Base-by-base conservation (phyloP, 30 jellyfish, hydroid and myxozoan species). In the Sanderia malayensis region DNA sequence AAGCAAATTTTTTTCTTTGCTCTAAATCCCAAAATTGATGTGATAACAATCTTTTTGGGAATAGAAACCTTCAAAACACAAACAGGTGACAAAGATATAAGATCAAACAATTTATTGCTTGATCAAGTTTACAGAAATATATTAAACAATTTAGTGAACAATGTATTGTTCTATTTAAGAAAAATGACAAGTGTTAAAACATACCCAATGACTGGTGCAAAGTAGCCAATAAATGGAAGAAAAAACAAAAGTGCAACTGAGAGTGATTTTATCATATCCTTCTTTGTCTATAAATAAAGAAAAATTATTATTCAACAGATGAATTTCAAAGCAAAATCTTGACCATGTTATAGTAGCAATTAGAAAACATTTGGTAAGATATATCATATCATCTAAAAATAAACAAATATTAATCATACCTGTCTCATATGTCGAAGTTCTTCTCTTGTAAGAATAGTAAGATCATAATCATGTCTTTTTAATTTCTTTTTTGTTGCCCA, bases 11-110 rank as follows among this genome's bases (percentile, higher is more conserved):
- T 78, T 89, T 65, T 29, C 78, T 69, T 70, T 89, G 97, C 44
- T 89, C 97, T 0, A 95, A 83, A 34, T 81, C 94, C 97, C 97
- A 89, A 29, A 89, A 89, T 61, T 89, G 97, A 23, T 70, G 93
- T 18, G 97, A 89, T 25, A 89, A 61, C 37, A 89, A 37, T 37
- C 79, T 85, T 45, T 71, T 74, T 27, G 97, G 97, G 46, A 61
- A 89, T 49, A 89, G 74, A 68, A 74, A 89, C 33, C 97, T 89
- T 46, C 23, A 66, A 60, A 73, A 33, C 2, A 1, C 23, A 30
- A n/a, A 44, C 57, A 64, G 41, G 17, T 2, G 19, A n/a, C n/a
- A n/a, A n/a, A n/a, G n/a, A n/a, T n/a, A n/a, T n/a, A n/a, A n/a
- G n/a, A n/a, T n/a, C n/a, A n/a, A n/a, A n/a, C n/a, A n/a, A n/a